A percentile compares a stretch with the other conserved stretches of the same genome.
phyloP scores from a whole-genome alignment of 2,888 invertebrate species.

The Bimastos eiseni region DNA sequence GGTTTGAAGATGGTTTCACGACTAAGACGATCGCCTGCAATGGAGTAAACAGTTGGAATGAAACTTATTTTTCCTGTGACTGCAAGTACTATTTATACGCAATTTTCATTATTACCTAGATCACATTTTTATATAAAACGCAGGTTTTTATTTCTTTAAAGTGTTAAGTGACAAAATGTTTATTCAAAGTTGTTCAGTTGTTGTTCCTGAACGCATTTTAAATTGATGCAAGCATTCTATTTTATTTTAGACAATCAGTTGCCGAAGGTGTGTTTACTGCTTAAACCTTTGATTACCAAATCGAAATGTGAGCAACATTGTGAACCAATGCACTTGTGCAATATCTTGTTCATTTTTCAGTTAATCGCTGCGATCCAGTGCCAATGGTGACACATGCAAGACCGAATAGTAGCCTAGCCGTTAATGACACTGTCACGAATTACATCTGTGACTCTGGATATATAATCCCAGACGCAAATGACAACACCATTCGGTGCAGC shows the following conservation, averaged over 20 bases:
- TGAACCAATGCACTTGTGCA: no score
- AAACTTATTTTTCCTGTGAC: background rate
- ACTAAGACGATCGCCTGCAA: background rate
- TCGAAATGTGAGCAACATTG: no score
- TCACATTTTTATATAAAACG: no score
- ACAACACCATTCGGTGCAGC: background rate
- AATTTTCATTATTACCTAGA: no score
- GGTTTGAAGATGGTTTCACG: background rate
- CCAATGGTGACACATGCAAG: background rate
- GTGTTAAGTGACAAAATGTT: no score
- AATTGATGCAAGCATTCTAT: no score
- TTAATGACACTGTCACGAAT: background rate
- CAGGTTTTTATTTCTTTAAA: no score
- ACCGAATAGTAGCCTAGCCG: background rate
- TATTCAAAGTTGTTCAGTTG: no score
- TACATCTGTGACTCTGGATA: background rate
- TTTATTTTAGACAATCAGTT: no score
- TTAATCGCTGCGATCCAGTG: background rate
- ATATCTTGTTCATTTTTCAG: background rate
- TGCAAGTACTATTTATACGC: background rate
- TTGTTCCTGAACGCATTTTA: no score
- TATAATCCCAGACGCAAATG: background rate
- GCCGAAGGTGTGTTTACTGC: no score
- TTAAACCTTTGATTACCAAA: no score
- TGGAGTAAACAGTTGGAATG: background rate